Evolutionary conservation across 1,140 invertebrate genomes (phyloP).

Genomic region (Eulimnadia texana): DNA sequence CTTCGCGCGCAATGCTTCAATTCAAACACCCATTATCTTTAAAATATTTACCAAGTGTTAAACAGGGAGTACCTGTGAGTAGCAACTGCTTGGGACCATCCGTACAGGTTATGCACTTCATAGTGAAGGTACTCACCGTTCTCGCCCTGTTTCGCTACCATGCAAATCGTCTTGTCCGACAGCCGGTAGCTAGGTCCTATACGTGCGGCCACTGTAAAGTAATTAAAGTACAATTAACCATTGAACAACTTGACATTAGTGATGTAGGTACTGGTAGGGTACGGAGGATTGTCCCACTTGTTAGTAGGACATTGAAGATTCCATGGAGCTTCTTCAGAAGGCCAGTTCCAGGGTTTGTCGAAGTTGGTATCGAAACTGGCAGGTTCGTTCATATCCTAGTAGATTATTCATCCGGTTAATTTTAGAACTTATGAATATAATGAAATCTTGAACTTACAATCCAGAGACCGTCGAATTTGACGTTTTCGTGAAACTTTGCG

Average conservation of each 20-base stretch:
- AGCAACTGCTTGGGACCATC: constrained; percentile 23
- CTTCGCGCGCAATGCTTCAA: constrained; percentile 18
- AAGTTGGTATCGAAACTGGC: constrained; percentile 26
- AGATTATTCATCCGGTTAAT: no score
- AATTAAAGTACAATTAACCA: background rate
- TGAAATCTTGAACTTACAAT: constrained; percentile 28
- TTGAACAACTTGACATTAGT: constrained; percentile 10
- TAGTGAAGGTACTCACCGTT: constrained; percentile 25
- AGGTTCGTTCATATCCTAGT: constrained; percentile 35
- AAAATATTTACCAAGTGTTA: background rate
- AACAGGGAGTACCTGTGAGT: constrained; percentile 18
- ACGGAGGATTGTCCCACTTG: constrained; percentile 17
- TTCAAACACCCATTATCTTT: background rate
- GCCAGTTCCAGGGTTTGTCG: constrained; percentile 14
- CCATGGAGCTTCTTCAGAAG: constrained; percentile 4
- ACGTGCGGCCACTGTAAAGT: constrained; percentile 3
- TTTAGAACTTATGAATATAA: no score
- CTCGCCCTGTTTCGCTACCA: constrained; percentile 13
- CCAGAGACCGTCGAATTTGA: constrained; percentile 28
- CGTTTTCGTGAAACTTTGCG: constrained; percentile 25
- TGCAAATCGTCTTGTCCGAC: constrained; percentile 19
- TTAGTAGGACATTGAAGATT: constrained; percentile 15
- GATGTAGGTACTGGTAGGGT: no score
- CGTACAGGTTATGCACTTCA: constrained; percentile 42
- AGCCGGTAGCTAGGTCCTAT: constrained; percentile 13